Evolutionary conservation across 2,888 invertebrate species (phyloP), one percentile per base, ranked within the genome.

Genomic region (Caenorhabditis sp.): DNA sequence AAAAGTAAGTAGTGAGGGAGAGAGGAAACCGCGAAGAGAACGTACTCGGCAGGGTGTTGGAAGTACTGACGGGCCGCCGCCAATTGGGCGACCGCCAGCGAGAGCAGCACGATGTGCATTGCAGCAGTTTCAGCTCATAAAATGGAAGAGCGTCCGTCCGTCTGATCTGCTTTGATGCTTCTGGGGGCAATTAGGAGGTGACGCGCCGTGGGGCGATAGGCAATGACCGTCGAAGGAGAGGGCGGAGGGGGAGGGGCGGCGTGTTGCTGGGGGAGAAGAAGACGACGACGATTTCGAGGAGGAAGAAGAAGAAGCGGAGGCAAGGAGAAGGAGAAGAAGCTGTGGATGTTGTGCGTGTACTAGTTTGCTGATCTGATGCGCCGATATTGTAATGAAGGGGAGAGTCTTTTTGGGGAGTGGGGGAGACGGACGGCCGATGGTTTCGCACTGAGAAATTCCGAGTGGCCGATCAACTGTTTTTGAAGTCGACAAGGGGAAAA

Each of bases 301-400:
- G n/a, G n/a, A n/a, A n/a, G 26, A 26, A 35, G 70, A 67, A 61
- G 60, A 40, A 40, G 44, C 40, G 15, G 61, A 28, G 22, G 47
- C 2, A 26, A 32, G 61, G 53, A 40, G 68, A 18, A 62, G 47
- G 44, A 47, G 70, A 70, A 71, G 79, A 79, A 72, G 65, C 71
- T 65, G 67, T 65, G 70, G 79, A 67, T 68, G 76, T 53, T 37
- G 40, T 35, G 65, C 51, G 67, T 51, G 35, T 71, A 79, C 79
- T 79, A 79, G 70, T 79, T 71, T 70, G 64, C 71, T 79, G 79
- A 79, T 79, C 71, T 71, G 79, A 79, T 79, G 67, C 70, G 67
- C 65, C 71, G 79, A 79, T 79, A 71, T 71, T 70, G 78, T 78
- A 70, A 79, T 70, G 70, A 79, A 70, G 60, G 65, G 50, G 58